Evolutionary conservation across 2,113 vertebrate genomes (phyloP), one percentile per base, ranked within the genome.

Genomic region (Oncorhynchus masou): DNA sequence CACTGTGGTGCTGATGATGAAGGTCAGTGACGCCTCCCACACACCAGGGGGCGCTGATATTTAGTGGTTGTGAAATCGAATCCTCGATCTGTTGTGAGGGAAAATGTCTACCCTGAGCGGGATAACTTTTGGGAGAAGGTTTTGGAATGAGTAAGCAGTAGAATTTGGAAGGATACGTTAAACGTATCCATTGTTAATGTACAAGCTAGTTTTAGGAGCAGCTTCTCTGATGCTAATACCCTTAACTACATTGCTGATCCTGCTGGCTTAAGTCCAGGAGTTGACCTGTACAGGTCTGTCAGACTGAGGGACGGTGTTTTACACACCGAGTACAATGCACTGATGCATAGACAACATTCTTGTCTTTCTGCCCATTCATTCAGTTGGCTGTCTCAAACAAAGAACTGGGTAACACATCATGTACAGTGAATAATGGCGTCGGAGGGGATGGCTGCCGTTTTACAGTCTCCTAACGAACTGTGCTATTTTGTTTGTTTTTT

Each of bases 1-100:
- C 86, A 99, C 98, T 0, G 94, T 97, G 7, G 98, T 99, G 75
- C 94, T 99, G 69, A 99, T 99, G 98, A 99, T 99, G 98, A 99
- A 99, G 97, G 97, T 98, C 84, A 82, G 90, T 57, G 3, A 3
- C 5, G 2, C 16, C 16, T 49, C 6, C 27, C 7, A 31, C 3
- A 4, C n/a, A 7, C 45, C 48, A 73, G 71, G 71, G 54, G 54
- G 71, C 54, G 11, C 29, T 73, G 51, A 60, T 20, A n/a, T 16
- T 39, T 39, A 19, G 57, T 60, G 57, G 57, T 45, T 45, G 9
- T 9, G 39, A 45, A 12, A 45, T 45, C 39, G 3, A 9, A 45
- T 45, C 39, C 39, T 45, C 2, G 9, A 45, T 45, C 39, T 45
- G 39, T 45, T 45, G 39, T 45, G 3, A 45, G 39, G 39, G 39